Percentiles rank a stretch among this genome's conserved stretches.
Evolutionary conservation across 2,797 vertebrate genomes (phyloP).

Genomic region (Manis pentadactyla): DNA sequence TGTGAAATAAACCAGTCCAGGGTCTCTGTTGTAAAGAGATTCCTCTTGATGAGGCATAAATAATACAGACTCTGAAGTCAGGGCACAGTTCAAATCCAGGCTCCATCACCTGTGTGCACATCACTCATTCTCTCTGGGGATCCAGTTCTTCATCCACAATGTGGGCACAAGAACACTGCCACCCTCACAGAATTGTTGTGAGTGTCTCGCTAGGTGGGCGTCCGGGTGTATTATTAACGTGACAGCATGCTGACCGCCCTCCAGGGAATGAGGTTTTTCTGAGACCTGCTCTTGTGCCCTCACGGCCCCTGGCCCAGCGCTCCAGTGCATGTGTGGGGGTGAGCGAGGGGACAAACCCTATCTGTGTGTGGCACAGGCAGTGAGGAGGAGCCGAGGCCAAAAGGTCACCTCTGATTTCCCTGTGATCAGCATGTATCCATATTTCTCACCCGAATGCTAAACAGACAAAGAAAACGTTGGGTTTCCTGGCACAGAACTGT

Average conservation of each 20-base stretch:
- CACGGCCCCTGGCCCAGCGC: fast-evolving
- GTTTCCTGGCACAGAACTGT: background rate
- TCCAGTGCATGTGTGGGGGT: fast-evolving
- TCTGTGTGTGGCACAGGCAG: background rate
- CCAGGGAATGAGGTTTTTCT: background rate
- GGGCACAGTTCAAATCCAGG: background rate
- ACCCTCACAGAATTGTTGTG: background rate
- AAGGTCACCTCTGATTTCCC: too few species aligned
- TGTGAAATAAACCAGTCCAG: background rate
- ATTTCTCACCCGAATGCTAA: background rate
- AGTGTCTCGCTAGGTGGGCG: background rate
- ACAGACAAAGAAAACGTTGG: background rate
- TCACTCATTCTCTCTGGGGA: background rate
- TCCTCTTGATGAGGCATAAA: background rate
- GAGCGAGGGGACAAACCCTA: fast-evolving
- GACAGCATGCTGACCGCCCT: background rate
- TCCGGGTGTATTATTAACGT: too few species aligned
- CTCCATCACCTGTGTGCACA: background rate
- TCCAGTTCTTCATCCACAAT: background rate
- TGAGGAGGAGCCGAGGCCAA: fast-evolving
- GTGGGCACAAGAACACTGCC: background rate
- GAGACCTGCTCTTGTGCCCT: background rate
- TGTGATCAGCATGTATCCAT: fast-evolving
- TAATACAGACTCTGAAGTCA: background rate
- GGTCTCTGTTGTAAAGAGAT: background rate